Evolutionary conservation across 2,113 vertebrate species (phyloP).

Genomic region (Proterorhinus semilunaris): DNA sequence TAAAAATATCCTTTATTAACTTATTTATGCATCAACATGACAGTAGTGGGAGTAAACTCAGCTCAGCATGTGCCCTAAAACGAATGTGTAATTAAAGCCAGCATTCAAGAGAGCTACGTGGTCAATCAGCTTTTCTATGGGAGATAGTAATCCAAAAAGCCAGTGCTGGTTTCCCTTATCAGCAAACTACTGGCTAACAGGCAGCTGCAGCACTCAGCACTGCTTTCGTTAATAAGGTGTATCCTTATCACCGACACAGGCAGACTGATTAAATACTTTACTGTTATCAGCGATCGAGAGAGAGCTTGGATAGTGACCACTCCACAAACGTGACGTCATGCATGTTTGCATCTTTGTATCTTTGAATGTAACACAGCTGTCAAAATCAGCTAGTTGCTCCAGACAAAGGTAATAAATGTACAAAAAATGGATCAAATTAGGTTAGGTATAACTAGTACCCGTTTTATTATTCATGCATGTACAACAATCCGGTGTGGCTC

Average conservation of each 20-base stretch:
- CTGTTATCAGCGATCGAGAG: constrained; percentile 39
- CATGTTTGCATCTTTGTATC: constrained; percentile 2
- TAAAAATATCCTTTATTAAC: background rate
- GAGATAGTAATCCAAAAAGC: constrained; percentile 71
- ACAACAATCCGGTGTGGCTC: too few relatives aligned
- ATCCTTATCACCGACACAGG: constrained; percentile 39
- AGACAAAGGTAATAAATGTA: too few relatives aligned
- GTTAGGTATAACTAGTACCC: too few relatives aligned
- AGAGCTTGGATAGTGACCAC: constrained; percentile 11
- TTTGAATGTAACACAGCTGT: too few relatives aligned
- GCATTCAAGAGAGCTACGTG: constrained; percentile 49
- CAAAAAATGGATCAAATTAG: too few relatives aligned
- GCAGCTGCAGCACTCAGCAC: constrained; percentile 47
- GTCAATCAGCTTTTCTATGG: constrained; percentile 72
- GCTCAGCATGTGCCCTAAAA: constrained; percentile 33
- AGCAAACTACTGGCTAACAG: constrained; percentile 49
- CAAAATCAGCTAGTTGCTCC: too few relatives aligned
- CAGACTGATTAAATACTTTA: constrained; percentile 36
- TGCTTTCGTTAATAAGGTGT: constrained; percentile 52
- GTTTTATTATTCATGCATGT: too few relatives aligned
- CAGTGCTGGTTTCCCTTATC: constrained; percentile 64
- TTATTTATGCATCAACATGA: constrained; percentile 18
- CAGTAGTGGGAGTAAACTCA: constrained; percentile 14
- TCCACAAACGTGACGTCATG: background rate
- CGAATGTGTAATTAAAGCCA: constrained; percentile 63